These are phyloP conservation scores for Esox masquinongy DNA, from an alignment of 2,797 vertebrate species.

Conservation along the genomic window DNA sequence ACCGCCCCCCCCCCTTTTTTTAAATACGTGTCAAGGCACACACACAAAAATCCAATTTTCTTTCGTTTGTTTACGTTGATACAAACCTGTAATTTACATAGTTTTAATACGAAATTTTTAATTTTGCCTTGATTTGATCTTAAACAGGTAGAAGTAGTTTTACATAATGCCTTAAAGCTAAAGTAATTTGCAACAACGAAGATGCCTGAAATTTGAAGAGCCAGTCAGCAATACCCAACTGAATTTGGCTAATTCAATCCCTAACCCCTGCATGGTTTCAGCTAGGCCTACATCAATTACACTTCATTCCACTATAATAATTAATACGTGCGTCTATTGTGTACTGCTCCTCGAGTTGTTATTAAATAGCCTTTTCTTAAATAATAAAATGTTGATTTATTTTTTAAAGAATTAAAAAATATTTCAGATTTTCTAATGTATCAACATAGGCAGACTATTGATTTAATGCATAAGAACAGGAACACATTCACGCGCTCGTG, in stretches of 20 bases:
- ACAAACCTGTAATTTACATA: slow-evolving; percentile 48
- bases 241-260: slow-evolving; percentile 94
- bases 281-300: slow-evolving; percentile 87
- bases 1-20: not conserved
- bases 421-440: not conserved
- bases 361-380: not conserved
- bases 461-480: not conserved
- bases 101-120: slow-evolving; percentile 41
- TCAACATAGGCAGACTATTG: not conserved
- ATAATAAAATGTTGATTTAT: not conserved
- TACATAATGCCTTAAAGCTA: slow-evolving; percentile 84
- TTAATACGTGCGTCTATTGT: slow-evolving; percentile 83
- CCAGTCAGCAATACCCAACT: slow-evolving; percentile 92
- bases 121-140: slow-evolving; percentile 81
- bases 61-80: slow-evolving; percentile 51
- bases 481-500: not conserved
- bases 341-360: slow-evolving; percentile 6
- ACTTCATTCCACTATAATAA: slow-evolving; percentile 89
- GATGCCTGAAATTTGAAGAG: slow-evolving; percentile 89
- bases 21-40: not conserved
- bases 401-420: not conserved
- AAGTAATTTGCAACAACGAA: slow-evolving; percentile 88
- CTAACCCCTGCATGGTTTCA: slow-evolving; percentile 86
- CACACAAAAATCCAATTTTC: slow-evolving; percentile 47
- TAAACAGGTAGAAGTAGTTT: slow-evolving; percentile 84